A percentile compares a stretch with the other conserved stretches of the same genome.
Conservation (phyloP, 2,888 invertebrate species). For the Cephus pygmeus region DNA sequence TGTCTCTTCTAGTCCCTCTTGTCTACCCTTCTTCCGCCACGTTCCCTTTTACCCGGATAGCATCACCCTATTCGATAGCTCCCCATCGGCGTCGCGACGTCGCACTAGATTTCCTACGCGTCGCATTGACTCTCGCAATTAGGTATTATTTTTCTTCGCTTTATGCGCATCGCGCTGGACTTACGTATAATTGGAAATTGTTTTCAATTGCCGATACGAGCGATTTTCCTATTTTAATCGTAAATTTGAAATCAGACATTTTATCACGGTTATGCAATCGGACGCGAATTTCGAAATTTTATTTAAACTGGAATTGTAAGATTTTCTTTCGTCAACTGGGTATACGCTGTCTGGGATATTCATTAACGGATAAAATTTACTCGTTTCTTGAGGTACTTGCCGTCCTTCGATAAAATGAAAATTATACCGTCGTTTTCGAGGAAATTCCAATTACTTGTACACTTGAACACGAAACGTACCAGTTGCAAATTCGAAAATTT, state of each 20-base stretch:
- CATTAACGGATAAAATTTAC: neutral
- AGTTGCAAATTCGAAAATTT: neutral
- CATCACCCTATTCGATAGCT: conserved; percentile 1
- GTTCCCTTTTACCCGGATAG: neutral
- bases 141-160: neutral
- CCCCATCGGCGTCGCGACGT: neutral
- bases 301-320: neutral
- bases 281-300: neutral
- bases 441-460: neutral
- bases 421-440: neutral
- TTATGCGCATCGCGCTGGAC: neutral
- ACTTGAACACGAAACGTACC: neutral
- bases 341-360: neutral
- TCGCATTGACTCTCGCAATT: no score
- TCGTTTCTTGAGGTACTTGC: neutral
- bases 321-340: neutral
- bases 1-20: neutral
- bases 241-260: neutral
- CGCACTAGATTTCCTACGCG: conserved; percentile 3
- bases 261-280: neutral
- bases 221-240: neutral
- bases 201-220: neutral
- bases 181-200: neutral
- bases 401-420: neutral
- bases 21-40: neutral